Percentiles rank a stretch among this genome's conserved stretches.
Evolutionary conservation across 2,797 vertebrate species (phyloP).

Genomic region (Catostomus latipinnis): DNA sequence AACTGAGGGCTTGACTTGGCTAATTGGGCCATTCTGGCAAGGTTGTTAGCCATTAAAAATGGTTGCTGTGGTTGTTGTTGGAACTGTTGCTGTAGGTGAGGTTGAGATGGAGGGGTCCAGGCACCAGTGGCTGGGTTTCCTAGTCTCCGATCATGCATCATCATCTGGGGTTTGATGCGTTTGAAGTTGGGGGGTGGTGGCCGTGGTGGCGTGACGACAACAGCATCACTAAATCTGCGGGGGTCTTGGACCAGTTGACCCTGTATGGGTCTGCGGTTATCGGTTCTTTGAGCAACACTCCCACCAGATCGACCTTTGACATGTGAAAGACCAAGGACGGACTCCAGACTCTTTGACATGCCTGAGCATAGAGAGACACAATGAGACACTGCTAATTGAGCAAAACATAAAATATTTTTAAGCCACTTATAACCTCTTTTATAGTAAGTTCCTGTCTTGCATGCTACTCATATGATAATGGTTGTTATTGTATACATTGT

Average conservation of each 20-base stretch:
- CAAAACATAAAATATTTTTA: too few species aligned
- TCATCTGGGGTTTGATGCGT: conserved; percentile 57
- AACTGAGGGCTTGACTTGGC: conserved; percentile 76
- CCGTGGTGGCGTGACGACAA: conserved; percentile 68
- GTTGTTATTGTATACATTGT: too few species aligned
- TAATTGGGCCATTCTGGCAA: conserved; percentile 70
- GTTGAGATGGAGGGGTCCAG: conserved; percentile 55
- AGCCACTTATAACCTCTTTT: background rate
- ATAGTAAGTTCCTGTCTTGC: background rate
- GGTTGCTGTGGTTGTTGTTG: conserved; percentile 53
- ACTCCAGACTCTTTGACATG: conserved; percentile 78
- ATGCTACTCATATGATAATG: background rate
- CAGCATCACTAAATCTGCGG: conserved; percentile 76
- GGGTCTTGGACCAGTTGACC: conserved; percentile 60
- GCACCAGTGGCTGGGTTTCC: conserved; percentile 12
- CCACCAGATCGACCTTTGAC: conserved; percentile 34
- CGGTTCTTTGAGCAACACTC: conserved; percentile 42
- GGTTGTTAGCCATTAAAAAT: conserved; percentile 57
- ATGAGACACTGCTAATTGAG: background rate
- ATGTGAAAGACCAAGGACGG: conserved; percentile 65
- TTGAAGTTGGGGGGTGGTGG: conserved; percentile 69
- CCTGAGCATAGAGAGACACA: conserved; percentile 61
- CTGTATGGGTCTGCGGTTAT: conserved; percentile 58
- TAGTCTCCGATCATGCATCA: conserved; percentile 52
- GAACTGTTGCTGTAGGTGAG: conserved; percentile 45